Base-by-base conservation (phyloP, 2,113 vertebrate species). In the Calidris pugnax region DNA sequence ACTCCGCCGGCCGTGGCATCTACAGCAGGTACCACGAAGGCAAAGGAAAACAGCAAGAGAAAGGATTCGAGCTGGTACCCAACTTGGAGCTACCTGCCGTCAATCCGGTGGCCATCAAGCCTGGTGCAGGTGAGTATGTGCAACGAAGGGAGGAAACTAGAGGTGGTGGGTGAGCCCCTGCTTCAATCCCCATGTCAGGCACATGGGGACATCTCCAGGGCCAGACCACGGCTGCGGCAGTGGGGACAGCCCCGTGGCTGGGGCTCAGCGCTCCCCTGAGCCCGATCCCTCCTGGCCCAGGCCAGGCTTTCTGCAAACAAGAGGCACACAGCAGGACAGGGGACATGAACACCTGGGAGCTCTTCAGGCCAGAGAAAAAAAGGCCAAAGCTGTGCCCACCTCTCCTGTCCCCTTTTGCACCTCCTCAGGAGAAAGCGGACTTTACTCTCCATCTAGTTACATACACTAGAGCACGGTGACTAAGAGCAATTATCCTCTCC, bases 1-100 rank as follows among this genome's bases (percentile, higher is more conserved):
- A 99, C 97, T 99, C 99, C 41, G 99, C 99, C 0, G 99, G 99
- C 97, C 99, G 99, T 95, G 99, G 99, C 97, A 99, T 99, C 98
- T 99, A 99, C 98, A 99, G 99, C 98, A 99, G 99, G 96, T 99
- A 99, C 97, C 99, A 99, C 7, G 99, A 99, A 98, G 99, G 99
- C 98, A 99, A 99, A 99, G 98, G 98, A 98, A 99, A 99, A 96
- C 98, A 98, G 96, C 98, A 98, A 88, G 99, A 99, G 95, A 99
- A 99, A 98, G 98, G 98, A 97, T 99, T 99, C 79, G 99, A 99
- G 96, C 98, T 99, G 97, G 98, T 99, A 96, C 98, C 99, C 96
- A 99, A 98, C 98, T 96, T 99, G 99, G 99, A 99, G 97, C 97
- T 99, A 89, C 98, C 99, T 91, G 94, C 99, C 4, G 98, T 99